Conservation (phyloP, 2,113 vertebrate genomes). For the Lamprologus tigripictilis region DNA sequence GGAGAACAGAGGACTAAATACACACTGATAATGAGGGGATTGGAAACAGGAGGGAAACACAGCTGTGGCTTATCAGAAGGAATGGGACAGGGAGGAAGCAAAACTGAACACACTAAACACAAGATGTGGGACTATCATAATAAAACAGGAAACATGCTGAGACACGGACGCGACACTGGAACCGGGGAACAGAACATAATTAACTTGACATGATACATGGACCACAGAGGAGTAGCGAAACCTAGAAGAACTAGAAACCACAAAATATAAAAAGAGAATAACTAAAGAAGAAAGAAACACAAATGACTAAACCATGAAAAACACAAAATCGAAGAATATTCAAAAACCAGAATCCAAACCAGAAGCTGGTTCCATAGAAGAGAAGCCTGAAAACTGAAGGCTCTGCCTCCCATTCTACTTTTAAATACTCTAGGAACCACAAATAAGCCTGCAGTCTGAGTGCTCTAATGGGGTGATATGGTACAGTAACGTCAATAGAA, state of each 20-base stretch:
- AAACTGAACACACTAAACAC: neutral
- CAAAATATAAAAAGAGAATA: neutral
- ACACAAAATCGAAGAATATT: neutral
- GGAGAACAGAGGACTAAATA: neutral
- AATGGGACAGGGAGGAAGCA: neutral
- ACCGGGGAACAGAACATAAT: neutral
- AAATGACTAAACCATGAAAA: neutral
- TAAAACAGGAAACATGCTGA: neutral
- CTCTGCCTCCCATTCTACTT: neutral
- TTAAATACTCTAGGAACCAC: neutral
- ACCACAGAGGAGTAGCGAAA: rapidly evolving
- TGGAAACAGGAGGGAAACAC: neutral
- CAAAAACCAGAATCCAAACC: neutral
- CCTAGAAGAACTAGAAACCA: neutral
- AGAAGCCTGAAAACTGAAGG: neutral
- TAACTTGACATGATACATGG: neutral
- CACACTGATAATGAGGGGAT: neutral
- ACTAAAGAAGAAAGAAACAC: neutral
- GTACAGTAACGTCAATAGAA: neutral
- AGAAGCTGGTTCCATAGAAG: neutral
- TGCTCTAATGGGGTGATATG: neutral
- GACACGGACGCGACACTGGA: neutral
- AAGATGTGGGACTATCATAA: neutral
- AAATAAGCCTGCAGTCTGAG: neutral
- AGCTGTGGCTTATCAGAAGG: neutral